These are phyloP conservation scores for Drepanosiphum platanoidis DNA, from an alignment of 2,888 invertebrate species.

Conservation along the genomic window DNA sequence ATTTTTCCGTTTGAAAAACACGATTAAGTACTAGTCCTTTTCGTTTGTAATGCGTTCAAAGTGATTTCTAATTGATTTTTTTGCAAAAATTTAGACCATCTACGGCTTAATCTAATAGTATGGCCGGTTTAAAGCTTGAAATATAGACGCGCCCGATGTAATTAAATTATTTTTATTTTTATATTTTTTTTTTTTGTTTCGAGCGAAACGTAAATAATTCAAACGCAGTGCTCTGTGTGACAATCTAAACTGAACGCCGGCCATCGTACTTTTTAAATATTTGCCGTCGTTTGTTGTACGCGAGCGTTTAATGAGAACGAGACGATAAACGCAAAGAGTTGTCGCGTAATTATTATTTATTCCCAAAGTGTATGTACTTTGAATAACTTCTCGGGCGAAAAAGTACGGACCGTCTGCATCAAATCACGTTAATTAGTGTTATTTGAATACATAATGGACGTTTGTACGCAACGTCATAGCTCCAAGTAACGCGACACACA, in stretches of 20 bases:
- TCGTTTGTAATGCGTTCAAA: no score
- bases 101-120: no score
- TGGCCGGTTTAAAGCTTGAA: no score
- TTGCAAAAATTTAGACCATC: no score
- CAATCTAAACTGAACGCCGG: neutral
- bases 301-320: neutral
- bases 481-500: neutral
- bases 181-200: no score
- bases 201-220: no score
- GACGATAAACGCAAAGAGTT: no score
- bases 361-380: slow-evolving; percentile 9
- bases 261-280: neutral
- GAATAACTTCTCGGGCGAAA: neutral
- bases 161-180: no score
- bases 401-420: neutral
- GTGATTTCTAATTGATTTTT: no score
- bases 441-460: slow-evolving; percentile 6
- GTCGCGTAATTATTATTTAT: neutral
- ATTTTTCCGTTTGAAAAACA: no score
- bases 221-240: neutral
- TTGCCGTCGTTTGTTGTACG: neutral
- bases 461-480: neutral
- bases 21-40: no score
- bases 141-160: no score
- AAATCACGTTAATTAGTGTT: slow-evolving; percentile 12